phyloP scores from a whole-genome alignment of 2,888 invertebrate genomes.

The Entomobrya proxima region DNA sequence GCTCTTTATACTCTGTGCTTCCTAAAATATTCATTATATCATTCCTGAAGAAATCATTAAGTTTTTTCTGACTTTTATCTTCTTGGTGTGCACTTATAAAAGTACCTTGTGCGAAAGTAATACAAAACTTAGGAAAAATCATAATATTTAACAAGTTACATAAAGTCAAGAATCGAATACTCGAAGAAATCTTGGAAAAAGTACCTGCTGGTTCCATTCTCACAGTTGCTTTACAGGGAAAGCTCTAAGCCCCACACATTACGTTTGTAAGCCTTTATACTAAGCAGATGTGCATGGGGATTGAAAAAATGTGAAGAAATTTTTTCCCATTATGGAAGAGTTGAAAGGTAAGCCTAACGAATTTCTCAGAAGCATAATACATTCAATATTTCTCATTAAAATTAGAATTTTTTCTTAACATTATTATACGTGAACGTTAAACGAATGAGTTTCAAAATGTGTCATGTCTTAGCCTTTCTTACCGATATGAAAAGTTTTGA shows the following conservation, averaged over 20 bases:
- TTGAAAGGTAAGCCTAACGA: slow-evolving; percentile 32
- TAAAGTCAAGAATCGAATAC: too few relatives aligned
- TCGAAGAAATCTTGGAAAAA: background rate
- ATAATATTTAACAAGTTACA: too few relatives aligned
- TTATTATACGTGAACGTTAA: background rate
- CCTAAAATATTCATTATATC: slow-evolving; percentile 16
- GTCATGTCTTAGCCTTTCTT: background rate
- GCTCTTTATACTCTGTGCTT: background rate
- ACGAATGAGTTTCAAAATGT: background rate
- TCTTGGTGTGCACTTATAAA: background rate
- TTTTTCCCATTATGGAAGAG: slow-evolving; percentile 31
- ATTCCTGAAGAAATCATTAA: background rate
- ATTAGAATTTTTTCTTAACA: background rate
- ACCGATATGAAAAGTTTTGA: background rate
- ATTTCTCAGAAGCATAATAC: background rate
- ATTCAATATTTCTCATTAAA: background rate
- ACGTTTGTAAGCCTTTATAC: slow-evolving; percentile 1
- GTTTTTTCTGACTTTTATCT: background rate
- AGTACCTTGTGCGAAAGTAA: background rate
- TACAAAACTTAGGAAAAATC: too few relatives aligned
- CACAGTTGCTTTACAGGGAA: background rate
- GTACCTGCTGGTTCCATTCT: slow-evolving; percentile 1
- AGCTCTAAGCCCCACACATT: slow-evolving; percentile 30
- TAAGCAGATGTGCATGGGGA: slow-evolving; percentile 44
- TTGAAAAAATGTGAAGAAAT: background rate